These are phyloP conservation scores for Fistularia commersonii DNA, from an alignment of 2,797 vertebrate genomes.

Conservation along the genomic window DNA sequence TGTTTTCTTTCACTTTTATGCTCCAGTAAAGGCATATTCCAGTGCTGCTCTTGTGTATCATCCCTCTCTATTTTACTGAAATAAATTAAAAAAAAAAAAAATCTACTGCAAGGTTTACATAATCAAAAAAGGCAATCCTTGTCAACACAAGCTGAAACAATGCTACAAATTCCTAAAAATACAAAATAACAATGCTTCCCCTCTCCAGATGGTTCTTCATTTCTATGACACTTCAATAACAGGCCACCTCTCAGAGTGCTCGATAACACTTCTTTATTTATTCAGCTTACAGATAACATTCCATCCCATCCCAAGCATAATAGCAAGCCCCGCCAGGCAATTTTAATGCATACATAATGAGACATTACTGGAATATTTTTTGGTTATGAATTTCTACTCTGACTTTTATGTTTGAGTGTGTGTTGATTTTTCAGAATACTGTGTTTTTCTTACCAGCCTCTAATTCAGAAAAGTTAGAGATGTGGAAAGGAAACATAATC, in stretches of 20 bases:
- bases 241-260: constrained; percentile 8
- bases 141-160: too few species aligned
- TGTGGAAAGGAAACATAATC: too few species aligned
- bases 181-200: too few species aligned
- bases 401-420: constrained; percentile 9
- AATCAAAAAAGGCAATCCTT: not conserved
- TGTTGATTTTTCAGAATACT: not conserved
- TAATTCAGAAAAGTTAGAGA: too few species aligned
- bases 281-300: constrained; percentile 44
- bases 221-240: too few species aligned
- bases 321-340: constrained; percentile 21
- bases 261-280: constrained; percentile 56
- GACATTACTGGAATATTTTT: constrained; percentile 38
- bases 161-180: too few species aligned
- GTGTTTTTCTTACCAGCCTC: not conserved
- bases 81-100: too few species aligned
- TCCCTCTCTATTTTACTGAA: too few species aligned
- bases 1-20: constrained; percentile 6
- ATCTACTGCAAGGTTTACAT: too few species aligned
- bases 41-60: constrained; percentile 9
- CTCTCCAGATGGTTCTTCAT: too few species aligned
- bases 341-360: constrained; percentile 46
- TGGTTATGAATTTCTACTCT: constrained; percentile 20
- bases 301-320: constrained; percentile 25
- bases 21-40: constrained; percentile 19